Evolutionary conservation across 35 echinoderm and acorn worm species (phyloP).

Genomic region (Hemicentrotus pulcherrimus): DNA sequence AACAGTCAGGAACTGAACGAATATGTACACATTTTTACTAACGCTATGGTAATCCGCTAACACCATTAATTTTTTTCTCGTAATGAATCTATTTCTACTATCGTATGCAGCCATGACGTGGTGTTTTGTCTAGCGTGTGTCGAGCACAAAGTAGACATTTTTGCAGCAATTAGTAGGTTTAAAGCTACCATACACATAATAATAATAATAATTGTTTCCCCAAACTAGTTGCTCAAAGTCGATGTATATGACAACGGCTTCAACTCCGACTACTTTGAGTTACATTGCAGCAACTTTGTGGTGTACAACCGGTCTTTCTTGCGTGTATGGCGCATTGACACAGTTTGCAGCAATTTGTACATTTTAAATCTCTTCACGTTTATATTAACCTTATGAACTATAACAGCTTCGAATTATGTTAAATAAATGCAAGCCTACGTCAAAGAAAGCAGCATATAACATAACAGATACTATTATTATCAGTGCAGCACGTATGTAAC

Average conservation of each 20-base stretch:
- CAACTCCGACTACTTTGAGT: neutral
- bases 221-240: neutral
- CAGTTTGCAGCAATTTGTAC: neutral
- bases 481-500: neutral
- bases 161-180: slow-evolving; percentile 4
- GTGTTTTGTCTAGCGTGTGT: neutral
- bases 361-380: neutral
- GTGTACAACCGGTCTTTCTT: neutral
- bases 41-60: neutral
- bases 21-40: neutral
- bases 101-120: neutral
- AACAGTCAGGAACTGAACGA: neutral
- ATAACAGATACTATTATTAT: neutral
- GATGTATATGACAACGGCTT: neutral
- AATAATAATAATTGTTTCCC: neutral
- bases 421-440: neutral
- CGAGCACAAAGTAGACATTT: neutral
- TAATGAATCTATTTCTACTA: neutral
- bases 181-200: slow-evolving; percentile 2
- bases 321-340: neutral
- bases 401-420: neutral
- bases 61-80: neutral
- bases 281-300: neutral
- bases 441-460: neutral
- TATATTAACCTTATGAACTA: neutral